Conservation (phyloP, 64 coral and sea anemone genomes). For the Montipora sp. region DNA sequence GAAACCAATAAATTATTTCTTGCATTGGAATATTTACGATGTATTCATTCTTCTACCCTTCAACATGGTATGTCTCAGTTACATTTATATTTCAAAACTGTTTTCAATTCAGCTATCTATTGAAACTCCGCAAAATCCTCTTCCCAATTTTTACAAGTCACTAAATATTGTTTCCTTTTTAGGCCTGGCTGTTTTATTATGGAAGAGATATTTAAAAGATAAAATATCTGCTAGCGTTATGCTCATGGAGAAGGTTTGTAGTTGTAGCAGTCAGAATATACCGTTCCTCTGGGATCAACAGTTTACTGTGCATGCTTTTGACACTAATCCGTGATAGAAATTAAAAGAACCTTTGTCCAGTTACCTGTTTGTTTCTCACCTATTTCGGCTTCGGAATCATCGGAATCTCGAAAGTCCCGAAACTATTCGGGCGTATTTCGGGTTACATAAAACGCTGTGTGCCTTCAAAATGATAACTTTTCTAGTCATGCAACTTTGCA, state of each 20-base stretch:
- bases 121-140: not conserved
- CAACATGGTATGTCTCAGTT: conserved; percentile 70
- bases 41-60: conserved; percentile 75
- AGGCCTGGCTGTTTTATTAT: conserved; percentile 77
- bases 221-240: conserved; percentile 76
- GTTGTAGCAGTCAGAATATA: not conserved
- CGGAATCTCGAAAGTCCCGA: no score
- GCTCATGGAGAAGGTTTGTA: conserved; percentile 90
- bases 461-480: no score
- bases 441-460: no score
- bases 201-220: conserved; percentile 89
- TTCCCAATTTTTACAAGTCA: not conserved
- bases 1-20: conserved; percentile 71
- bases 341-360: no score
- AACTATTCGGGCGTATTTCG: no score
- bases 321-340: no score
- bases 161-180: not conserved
- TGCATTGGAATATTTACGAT: conserved; percentile 72
- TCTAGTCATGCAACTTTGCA: no score
- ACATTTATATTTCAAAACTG: not conserved
- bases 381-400: no score
- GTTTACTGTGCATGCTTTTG: no score
- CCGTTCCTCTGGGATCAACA: no score
- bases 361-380: no score
- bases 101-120: not conserved